These are phyloP conservation scores for Mamestra configurata DNA, from an alignment of 1,140 invertebrate species.

Conservation along the genomic window DNA sequence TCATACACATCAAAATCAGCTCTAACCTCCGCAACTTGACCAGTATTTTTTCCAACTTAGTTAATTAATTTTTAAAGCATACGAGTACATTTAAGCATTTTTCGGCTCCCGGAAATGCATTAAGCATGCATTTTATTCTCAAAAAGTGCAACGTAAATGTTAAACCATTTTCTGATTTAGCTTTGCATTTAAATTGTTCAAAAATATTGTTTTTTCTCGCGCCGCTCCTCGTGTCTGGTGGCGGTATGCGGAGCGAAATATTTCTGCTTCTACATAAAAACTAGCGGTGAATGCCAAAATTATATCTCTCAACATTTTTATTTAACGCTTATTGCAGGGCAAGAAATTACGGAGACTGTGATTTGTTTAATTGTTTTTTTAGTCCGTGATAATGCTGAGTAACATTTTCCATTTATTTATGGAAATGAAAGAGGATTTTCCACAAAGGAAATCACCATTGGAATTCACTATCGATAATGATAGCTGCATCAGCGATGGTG, in stretches of 20 bases:
- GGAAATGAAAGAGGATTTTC: too few species aligned
- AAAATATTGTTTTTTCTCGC: conserved; percentile 39
- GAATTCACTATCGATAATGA: too few species aligned
- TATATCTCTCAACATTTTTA: conserved; percentile 35
- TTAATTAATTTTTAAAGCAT: background rate
- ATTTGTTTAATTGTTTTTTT: conserved; percentile 3
- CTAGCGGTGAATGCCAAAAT: conserved; percentile 25
- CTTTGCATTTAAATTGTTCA: conserved; percentile 43
- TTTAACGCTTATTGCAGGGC: conserved; percentile 30
- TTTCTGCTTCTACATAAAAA: conserved; percentile 12
- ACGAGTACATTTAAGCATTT: background rate
- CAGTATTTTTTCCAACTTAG: too few species aligned
- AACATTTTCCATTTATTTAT: too few species aligned
- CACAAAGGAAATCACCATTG: too few species aligned
- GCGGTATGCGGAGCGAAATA: conserved; percentile 30
- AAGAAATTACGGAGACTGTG: conserved; percentile 21
- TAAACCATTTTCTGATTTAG: conserved; percentile 41
- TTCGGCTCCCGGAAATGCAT: background rate
- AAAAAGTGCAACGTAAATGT: conserved; percentile 35
- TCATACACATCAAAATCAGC: too few species aligned
- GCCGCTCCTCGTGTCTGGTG: background rate
- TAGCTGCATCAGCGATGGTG: too few species aligned
- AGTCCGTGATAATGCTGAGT: background rate
- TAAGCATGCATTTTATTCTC: conserved; percentile 18
- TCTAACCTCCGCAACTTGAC: too few species aligned